Conservation (phyloP, 2,888 invertebrate species). For the Lycophotia porphyrea region DNA sequence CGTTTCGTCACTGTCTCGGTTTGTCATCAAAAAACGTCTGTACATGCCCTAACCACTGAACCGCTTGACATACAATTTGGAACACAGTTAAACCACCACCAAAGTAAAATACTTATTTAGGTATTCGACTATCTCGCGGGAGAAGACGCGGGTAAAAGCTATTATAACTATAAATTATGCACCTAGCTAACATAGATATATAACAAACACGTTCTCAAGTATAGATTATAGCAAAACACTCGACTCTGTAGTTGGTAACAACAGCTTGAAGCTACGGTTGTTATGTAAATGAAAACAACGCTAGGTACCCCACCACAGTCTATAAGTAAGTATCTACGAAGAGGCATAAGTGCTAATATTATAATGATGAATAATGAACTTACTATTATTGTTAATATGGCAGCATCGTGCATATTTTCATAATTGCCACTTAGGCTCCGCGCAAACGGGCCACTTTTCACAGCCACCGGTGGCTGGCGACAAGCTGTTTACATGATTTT, state of each 20-base stretch:
- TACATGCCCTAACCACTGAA: neutral
- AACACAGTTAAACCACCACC: neutral
- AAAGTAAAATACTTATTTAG: neutral
- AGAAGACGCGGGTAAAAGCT: neutral
- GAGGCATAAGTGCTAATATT: slow-evolving; percentile 6
- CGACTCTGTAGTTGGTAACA: slow-evolving; percentile 22
- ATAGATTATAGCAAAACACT: slow-evolving; percentile 17
- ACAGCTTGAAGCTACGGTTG: slow-evolving; percentile 23
- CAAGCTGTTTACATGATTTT: too few species aligned
- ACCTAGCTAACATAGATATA: neutral
- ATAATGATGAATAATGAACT: slow-evolving; percentile 16
- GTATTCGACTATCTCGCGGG: neutral
- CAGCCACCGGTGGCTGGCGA: too few species aligned
- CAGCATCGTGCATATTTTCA: neutral
- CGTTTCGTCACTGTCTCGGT: too few species aligned
- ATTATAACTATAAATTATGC: neutral
- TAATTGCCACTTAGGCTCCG: neutral
- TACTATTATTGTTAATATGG: slow-evolving; percentile 5
- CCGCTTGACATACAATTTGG: neutral
- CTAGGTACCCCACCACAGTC: slow-evolving; percentile 8
- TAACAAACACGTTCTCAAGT: slow-evolving; percentile 4
- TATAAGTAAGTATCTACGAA: neutral
- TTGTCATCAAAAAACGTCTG: too few species aligned
- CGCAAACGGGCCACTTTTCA: too few species aligned
- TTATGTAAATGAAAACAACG: slow-evolving; percentile 53